A percentile compares a stretch with the other conserved stretches of the same genome.
These are phyloP conservation scores for Callorhinus ursinus DNA, from an alignment of 2,113 vertebrate genomes.

Conservation along the genomic window DNA sequence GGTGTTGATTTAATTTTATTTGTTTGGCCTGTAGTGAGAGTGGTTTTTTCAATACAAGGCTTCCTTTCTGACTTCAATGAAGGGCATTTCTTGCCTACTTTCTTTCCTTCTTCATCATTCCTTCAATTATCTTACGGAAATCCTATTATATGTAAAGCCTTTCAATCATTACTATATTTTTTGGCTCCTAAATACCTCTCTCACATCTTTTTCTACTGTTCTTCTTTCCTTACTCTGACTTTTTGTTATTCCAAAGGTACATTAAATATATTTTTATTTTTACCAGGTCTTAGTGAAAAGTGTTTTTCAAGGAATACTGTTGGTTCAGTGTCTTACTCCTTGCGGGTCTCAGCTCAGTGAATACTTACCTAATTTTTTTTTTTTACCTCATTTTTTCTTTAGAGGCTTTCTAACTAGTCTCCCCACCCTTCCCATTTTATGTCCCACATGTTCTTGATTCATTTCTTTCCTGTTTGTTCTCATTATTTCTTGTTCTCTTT, in stretches of 20 bases:
- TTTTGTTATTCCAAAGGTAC: background rate
- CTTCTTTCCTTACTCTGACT: background rate
- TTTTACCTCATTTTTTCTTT: background rate
- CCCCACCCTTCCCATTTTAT: background rate
- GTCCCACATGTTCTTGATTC: background rate
- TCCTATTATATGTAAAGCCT: background rate
- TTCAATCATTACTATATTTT: background rate
- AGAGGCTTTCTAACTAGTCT: background rate
- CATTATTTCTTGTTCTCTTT: background rate
- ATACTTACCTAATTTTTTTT: background rate
- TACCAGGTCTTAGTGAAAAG: background rate
- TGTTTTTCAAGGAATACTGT: background rate
- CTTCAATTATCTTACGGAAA: background rate
- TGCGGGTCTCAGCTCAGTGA: background rate
- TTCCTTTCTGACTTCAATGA: background rate
- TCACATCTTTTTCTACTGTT: background rate
- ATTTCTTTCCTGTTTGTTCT: background rate
- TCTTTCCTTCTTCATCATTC: background rate
- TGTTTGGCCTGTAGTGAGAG: accelerated
- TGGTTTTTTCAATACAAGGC: background rate
- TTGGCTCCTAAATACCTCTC: no score
- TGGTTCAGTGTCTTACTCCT: background rate
- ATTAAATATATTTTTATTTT: background rate
- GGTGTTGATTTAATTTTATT: background rate
- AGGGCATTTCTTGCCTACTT: background rate